Percentiles rank a stretch among this genome's conserved stretches.
These are phyloP conservation scores for Drosophila ironensis DNA, from an alignment of 1,140 invertebrate species.

Conservation along the genomic window DNA sequence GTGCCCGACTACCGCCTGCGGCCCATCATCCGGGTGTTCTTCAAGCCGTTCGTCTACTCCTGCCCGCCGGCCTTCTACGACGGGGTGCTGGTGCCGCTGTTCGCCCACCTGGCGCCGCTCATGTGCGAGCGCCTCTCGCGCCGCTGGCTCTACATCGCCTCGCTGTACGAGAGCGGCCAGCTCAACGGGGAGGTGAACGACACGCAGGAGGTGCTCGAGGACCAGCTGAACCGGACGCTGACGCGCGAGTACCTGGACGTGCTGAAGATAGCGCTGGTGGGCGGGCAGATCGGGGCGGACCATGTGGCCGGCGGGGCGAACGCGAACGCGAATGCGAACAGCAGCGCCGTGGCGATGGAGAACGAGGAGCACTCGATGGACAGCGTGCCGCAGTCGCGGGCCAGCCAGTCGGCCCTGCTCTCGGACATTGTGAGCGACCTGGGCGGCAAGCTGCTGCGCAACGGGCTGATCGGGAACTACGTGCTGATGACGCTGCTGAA, in stretches of 20 bases:
- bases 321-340: constrained; percentile 44
- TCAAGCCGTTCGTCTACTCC: constrained; percentile 92
- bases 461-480: constrained; percentile 86
- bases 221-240: constrained; percentile 92
- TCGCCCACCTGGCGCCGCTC: constrained; percentile 89
- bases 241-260: constrained; percentile 94
- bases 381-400: constrained; percentile 83
- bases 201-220: constrained; percentile 93
- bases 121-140: constrained; percentile 89
- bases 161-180: constrained; percentile 89
- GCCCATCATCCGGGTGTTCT: constrained; percentile 91
- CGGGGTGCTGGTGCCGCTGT: constrained; percentile 89
- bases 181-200: constrained; percentile 91
- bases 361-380: constrained; percentile 87
- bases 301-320: constrained; percentile 58
- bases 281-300: constrained; percentile 80
- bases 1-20: constrained; percentile 93
- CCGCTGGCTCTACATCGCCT: constrained; percentile 90
- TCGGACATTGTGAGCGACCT: constrained; percentile 89
- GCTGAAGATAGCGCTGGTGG: constrained; percentile 86
- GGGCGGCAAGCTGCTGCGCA: constrained; percentile 86
- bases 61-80: constrained; percentile 91
- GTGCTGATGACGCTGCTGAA: constrained; percentile 86
- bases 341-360: constrained; percentile 85
- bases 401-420: constrained; percentile 83